Base-by-base conservation (phyloP, 2,113 vertebrate genomes). In the Hemichromis elongatus region DNA sequence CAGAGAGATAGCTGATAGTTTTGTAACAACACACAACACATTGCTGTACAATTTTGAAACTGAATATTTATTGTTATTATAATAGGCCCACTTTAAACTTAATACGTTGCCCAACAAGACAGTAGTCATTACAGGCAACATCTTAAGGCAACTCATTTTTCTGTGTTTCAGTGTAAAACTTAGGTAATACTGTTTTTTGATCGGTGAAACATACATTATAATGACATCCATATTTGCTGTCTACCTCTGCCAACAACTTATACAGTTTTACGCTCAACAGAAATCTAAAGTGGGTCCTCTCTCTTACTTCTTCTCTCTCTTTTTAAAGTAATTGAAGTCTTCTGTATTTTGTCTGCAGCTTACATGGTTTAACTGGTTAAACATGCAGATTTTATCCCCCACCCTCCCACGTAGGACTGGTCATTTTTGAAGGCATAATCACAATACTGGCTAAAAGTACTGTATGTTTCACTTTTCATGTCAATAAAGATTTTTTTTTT, bases 401-500 rank as follows among this genome's bases (percentile, higher is more conserved):
- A 18, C 21, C 14, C 40, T 54, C 26, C 81, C 45, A 87, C 50
- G 52, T 87, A 95, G 91, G 92, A 93, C 90, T 95, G 94, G 94
- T 94, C 73, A 92, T 96, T 95, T 95, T 94, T 95, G 93, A 96
- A 95, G 93, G 77, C 93, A 83, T 96, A 96, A 94, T 96, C 94
- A 95, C 96, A 96, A 96, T 95, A 95, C 82, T 94, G 91, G 86
- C 66, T 95, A 95, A 95, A 95, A 95, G 96, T 88, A 90, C 85
- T 89, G 81, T 96, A 96, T 97, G 96, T 97, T 97, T 97, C 96
- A 98, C 96, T 95, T 97, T 97, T 97, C 97, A 97, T 98, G 97
- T 97, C 94, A 99, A 98, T 98, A 98, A 99, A 99, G 87, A 93
- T 93, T 98, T 98, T 75, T 73, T 61, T 99, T 98, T 52, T 75